Conservation (phyloP, 2,113 vertebrate species). For the Leptobrachium ailaonicum region DNA sequence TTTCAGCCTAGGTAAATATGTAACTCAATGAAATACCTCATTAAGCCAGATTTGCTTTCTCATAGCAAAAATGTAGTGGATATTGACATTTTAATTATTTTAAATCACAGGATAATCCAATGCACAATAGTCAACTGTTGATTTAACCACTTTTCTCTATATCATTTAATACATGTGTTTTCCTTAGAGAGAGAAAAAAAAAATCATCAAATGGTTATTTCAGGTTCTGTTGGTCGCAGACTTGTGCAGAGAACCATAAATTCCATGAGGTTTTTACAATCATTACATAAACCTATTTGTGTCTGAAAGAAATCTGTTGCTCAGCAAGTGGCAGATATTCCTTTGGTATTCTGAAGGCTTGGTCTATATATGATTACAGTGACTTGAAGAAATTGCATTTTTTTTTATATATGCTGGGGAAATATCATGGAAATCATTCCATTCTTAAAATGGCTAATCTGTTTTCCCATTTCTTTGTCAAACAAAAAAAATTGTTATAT, state of each 20-base stretch:
- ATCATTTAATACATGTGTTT: not conserved
- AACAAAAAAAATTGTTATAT: conserved; percentile 43
- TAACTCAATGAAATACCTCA: no score
- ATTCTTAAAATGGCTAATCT: conserved; percentile 32
- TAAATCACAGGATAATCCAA: no score
- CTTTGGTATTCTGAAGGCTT: conserved; percentile 20
- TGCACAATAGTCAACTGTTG: no score
- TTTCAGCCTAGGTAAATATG: no score
- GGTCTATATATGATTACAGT: conserved; percentile 18
- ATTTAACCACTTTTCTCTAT: no score
- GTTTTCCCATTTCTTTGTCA: conserved; percentile 10
- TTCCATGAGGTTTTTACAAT: conserved; percentile 36
- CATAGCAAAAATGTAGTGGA: no score
- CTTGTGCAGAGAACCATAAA: conserved; percentile 17
- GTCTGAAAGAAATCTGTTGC: conserved; percentile 29
- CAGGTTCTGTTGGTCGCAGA: not conserved
- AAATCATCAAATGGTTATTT: not conserved
- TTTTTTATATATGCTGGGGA: not conserved
- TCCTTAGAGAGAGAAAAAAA: not conserved
- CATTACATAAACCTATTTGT: conserved; percentile 34
- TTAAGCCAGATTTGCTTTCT: no score
- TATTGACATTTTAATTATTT: not conserved
- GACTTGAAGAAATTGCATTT: conserved; percentile 28
- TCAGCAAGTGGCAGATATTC: conserved; percentile 31
- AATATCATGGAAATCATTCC: not conserved